Percentiles rank a stretch among this genome's conserved stretches.
Evolutionary conservation across 2,888 invertebrate species (phyloP).

Genomic region (Oxystoma pomonae): DNA sequence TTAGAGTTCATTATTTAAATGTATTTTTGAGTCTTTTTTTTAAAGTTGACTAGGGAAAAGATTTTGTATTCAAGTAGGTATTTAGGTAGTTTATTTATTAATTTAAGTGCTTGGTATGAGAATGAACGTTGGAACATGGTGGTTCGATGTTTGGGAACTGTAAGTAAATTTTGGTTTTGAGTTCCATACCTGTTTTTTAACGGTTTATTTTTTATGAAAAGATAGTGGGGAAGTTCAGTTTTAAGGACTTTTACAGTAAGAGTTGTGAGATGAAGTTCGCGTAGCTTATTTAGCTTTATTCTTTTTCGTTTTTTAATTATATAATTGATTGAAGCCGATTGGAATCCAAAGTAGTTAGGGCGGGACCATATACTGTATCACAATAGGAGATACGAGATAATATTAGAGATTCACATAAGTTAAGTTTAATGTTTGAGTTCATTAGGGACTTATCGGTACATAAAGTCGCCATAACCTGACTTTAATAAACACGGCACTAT

Average conservation of each 20-base stretch:
- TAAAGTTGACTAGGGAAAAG: not conserved
- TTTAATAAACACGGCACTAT: too few relatives aligned
- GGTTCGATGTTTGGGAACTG: not conserved
- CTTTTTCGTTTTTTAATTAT: not conserved
- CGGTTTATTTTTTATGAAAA: not conserved
- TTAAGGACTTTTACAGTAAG: not conserved
- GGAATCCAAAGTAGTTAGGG: not conserved
- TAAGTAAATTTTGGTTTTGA: not conserved
- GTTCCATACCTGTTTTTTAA: not conserved
- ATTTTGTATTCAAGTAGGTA: not conserved
- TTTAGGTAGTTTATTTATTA: not conserved
- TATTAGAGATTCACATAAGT: too few relatives aligned
- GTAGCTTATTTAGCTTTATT: not conserved
- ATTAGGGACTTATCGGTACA: too few relatives aligned
- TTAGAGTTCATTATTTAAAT: not conserved
- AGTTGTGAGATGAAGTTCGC: not conserved
- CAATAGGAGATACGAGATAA: not conserved
- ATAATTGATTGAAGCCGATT: not conserved
- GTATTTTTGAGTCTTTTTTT: not conserved
- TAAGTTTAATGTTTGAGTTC: too few relatives aligned
- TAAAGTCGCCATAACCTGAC: too few relatives aligned
- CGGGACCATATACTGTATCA: not conserved
- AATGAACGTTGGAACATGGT: not conserved
- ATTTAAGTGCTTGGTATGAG: not conserved
- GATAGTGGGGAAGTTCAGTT: not conserved